A percentile compares a stretch with the other conserved stretches of the same genome.
phyloP scores from a whole-genome alignment of 2,797 vertebrate genomes.

The Centropyge bicolor region DNA sequence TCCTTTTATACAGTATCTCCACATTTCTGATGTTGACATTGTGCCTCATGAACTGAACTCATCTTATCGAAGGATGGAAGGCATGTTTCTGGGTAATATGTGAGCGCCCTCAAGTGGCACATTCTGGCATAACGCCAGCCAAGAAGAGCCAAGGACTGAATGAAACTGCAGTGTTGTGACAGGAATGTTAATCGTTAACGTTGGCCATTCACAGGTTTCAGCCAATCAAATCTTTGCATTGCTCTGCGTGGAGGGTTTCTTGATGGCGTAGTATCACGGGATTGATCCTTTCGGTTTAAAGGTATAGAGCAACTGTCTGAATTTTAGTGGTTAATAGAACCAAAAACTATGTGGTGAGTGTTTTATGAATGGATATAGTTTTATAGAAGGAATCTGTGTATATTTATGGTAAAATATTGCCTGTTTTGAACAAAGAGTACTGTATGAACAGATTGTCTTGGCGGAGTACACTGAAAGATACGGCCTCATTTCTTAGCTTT shows the following conservation, averaged over 20 bases:
- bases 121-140: slow-evolving; percentile 32
- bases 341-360: slow-evolving; percentile 34
- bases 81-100: slow-evolving; percentile 16
- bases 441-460: slow-evolving; percentile 21
- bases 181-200: slow-evolving; percentile 75
- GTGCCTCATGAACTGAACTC: slow-evolving; percentile 72
- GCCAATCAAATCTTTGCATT: slow-evolving; percentile 71
- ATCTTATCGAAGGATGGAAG: slow-evolving; percentile 10
- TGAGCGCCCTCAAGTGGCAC: slow-evolving; percentile 68
- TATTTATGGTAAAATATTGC: slow-evolving; percentile 43
- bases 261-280: slow-evolving; percentile 50
- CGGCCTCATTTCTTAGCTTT: slow-evolving; percentile 62
- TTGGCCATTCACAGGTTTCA: slow-evolving; percentile 74
- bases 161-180: slow-evolving; percentile 78
- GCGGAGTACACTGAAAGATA: slow-evolving; percentile 26
- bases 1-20: slow-evolving; percentile 27
- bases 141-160: slow-evolving; percentile 57
- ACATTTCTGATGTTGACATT: slow-evolving; percentile 45
- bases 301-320: slow-evolving; percentile 44
- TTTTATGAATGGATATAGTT: slow-evolving; percentile 68
- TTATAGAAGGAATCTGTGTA: slow-evolving; percentile 51
- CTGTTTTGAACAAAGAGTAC: slow-evolving; percentile 38
- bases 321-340: slow-evolving; percentile 35
- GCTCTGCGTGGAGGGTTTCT: slow-evolving; percentile 44
- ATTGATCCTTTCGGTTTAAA: slow-evolving; percentile 57